A percentile compares a stretch with the other conserved stretches of the same genome.
These are phyloP conservation scores for Fregata magnificens DNA, from an alignment of 2,113 vertebrate genomes.

Conservation along the genomic window DNA sequence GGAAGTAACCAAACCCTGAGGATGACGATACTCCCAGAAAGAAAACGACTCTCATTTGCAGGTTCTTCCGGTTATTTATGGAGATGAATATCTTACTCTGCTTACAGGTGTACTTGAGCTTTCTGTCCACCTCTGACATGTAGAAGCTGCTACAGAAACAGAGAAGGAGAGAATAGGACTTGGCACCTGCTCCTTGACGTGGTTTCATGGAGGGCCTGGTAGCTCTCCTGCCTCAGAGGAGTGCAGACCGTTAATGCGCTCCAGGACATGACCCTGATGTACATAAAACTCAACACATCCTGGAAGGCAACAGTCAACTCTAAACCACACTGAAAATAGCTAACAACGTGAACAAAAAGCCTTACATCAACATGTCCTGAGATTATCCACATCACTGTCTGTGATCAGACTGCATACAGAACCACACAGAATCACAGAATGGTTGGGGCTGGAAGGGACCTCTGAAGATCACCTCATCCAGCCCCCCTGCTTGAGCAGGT, in stretches of 20 bases:
- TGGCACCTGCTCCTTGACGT: background rate
- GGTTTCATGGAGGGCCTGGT: background rate
- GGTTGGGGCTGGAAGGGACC: no score
- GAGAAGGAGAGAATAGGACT: background rate
- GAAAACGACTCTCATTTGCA: background rate
- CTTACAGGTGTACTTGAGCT: no score
- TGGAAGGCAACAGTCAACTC: background rate
- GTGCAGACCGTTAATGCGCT: background rate
- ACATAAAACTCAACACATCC: background rate
- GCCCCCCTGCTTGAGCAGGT: no score
- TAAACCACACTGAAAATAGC: background rate
- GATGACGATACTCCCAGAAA: no score
- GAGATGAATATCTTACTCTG: background rate
- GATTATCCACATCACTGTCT: background rate
- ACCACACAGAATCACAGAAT: no score
- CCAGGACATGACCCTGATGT: background rate
- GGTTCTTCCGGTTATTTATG: background rate
- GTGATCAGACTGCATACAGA: no score
- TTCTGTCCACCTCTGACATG: background rate
- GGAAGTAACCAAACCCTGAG: no score
- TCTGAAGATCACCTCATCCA: no score
- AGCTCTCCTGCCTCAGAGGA: background rate
- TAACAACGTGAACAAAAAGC: background rate
- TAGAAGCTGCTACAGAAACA: background rate
- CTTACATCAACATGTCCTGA: background rate